Percentiles rank a stretch among this genome's conserved stretches.
These are phyloP conservation scores for Ephialtes manifestator DNA, from an alignment of 2,888 invertebrate genomes.

Conservation along the genomic window DNA sequence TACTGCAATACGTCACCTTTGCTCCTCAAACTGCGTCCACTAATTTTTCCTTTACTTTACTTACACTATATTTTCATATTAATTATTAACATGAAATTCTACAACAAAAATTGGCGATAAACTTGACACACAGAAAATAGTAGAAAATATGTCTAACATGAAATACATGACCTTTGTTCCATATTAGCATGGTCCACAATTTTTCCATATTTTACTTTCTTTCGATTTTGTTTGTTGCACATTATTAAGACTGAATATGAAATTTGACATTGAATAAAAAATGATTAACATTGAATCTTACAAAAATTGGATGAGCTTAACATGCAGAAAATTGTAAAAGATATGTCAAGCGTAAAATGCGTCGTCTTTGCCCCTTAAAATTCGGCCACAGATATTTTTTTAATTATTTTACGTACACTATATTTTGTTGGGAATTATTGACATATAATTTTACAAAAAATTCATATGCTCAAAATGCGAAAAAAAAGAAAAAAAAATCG, in stretches of 20 bases:
- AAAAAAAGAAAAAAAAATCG: neutral
- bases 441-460: too few relatives aligned
- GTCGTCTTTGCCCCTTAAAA: too few relatives aligned
- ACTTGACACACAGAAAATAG: neutral
- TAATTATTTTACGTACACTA: too few relatives aligned
- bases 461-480: neutral
- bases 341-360: too few relatives aligned
- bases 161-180: too few relatives aligned
- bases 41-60: slow-evolving; percentile 9
- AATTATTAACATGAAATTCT: neutral
- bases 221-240: neutral
- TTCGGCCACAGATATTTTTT: too few relatives aligned
- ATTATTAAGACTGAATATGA: neutral
- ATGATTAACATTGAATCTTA: neutral
- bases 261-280: neutral
- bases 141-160: too few relatives aligned
- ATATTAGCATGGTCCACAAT: too few relatives aligned
- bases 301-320: too few relatives aligned
- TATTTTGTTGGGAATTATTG: too few relatives aligned
- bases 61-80: neutral
- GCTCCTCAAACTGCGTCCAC: neutral
- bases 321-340: too few relatives aligned
- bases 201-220: too few relatives aligned
- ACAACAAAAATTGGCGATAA: neutral
- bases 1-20: slow-evolving; percentile 4